A percentile compares a stretch with the other conserved stretches of the same genome.
phyloP scores from a whole-genome alignment of 2,797 vertebrate species.

The Babyrousa celebensis region DNA sequence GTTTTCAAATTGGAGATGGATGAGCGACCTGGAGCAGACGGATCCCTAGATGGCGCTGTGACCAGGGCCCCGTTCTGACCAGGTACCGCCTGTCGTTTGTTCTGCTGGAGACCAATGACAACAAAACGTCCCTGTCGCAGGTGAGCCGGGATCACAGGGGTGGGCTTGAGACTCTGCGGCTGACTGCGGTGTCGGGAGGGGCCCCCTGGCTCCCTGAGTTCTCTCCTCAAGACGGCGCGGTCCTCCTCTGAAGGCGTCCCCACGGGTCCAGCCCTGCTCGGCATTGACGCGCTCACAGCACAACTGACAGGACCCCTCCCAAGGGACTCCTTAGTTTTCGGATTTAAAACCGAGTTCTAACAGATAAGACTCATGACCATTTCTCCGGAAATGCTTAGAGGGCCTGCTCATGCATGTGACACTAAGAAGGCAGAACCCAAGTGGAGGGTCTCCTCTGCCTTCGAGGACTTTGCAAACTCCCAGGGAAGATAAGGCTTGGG shows the following conservation, averaged over 20 bases:
- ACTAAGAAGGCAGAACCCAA: accelerated
- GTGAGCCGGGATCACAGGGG: neutral
- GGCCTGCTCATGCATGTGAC: neutral
- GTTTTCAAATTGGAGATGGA: neutral
- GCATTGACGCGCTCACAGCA: neutral
- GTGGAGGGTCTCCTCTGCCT: neutral
- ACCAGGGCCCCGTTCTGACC: neutral
- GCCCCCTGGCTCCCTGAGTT: accelerated
- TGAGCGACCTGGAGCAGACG: neutral
- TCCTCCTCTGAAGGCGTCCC: accelerated
- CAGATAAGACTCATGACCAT: neutral
- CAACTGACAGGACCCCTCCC: neutral
- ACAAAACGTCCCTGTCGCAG: neutral
- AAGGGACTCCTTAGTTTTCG: accelerated
- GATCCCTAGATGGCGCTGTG: neutral
- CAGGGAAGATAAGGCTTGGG: neutral
- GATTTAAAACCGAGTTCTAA: neutral
- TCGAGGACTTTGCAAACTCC: neutral
- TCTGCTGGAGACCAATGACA: neutral
- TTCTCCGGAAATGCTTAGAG: neutral
- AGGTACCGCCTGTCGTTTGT: neutral
- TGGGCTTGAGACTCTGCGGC: neutral
- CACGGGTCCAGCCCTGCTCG: accelerated
- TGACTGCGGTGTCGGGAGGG: neutral
- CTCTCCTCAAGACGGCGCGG: neutral